These are phyloP conservation scores for human (Homo sapiens) DNA, from an alignment of 2,113 vertebrate species.

Conservation along the genomic window DNA sequence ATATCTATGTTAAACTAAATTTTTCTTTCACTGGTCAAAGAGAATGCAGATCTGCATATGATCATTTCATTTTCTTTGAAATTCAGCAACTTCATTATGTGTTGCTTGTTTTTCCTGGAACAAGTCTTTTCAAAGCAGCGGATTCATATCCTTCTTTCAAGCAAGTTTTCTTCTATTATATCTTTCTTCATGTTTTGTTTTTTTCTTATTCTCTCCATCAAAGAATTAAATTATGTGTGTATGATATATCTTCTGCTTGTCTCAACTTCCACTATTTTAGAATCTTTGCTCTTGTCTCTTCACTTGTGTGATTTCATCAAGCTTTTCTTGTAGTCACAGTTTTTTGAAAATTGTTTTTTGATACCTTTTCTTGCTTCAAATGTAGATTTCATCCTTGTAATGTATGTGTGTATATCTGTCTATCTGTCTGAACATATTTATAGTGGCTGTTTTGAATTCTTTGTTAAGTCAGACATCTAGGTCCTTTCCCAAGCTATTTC, in stretches of 20 bases:
- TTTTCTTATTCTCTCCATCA: conserved; percentile 3
- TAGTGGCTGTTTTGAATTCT: background rate
- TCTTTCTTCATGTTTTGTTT: background rate
- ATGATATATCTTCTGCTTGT: background rate
- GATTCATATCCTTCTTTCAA: background rate
- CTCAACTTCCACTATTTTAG: background rate
- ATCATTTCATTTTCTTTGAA: background rate
- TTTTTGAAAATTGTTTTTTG: background rate
- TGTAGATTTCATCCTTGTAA: background rate
- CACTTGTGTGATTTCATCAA: background rate
- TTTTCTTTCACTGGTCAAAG: background rate
- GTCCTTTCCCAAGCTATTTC: background rate
- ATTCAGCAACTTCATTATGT: background rate
- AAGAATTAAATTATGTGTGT: background rate
- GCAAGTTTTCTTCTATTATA: background rate
- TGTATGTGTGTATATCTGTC: background rate
- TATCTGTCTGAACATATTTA: background rate
- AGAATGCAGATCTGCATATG: background rate
- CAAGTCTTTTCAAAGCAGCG: background rate
- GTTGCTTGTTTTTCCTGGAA: background rate
- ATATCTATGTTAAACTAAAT: background rate
- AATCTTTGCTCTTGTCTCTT: background rate
- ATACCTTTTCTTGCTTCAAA: background rate
- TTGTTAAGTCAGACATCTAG: background rate
- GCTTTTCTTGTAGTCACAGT: background rate